Conservation (phyloP, 2,797 vertebrate genomes). For the Cichlasoma orientale region DNA sequence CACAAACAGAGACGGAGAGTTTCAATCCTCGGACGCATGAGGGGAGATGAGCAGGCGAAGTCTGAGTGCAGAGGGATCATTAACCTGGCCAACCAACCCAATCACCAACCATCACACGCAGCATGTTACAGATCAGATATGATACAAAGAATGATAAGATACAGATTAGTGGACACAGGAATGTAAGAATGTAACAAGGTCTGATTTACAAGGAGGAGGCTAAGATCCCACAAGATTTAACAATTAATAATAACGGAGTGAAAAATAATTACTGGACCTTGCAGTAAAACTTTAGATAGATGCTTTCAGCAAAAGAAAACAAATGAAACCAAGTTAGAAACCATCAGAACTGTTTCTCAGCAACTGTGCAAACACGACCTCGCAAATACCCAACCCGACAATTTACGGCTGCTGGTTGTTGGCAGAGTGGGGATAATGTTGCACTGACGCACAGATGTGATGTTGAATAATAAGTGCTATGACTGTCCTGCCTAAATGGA, state of each 20-base stretch:
- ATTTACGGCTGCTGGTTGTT: not conserved
- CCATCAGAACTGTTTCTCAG: fast-evolving
- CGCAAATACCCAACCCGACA: not conserved
- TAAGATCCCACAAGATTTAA: fast-evolving
- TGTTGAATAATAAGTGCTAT: no score
- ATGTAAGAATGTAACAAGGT: no score
- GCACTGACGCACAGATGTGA: no score
- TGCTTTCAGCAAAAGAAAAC: not conserved
- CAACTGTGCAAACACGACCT: not conserved
- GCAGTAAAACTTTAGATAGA: not conserved
- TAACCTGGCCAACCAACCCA: conserved; percentile 23
- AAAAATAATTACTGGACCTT: not conserved
- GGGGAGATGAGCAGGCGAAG: conserved; percentile 7
- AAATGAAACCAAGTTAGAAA: not conserved
- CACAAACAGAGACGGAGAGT: not conserved
- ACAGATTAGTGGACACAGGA: no score
- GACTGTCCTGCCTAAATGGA: no score
- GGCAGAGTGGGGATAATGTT: no score
- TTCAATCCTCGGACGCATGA: not conserved
- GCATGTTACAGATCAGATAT: not conserved
- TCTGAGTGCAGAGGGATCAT: conserved; percentile 32
- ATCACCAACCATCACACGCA: not conserved
- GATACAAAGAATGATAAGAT: not conserved
- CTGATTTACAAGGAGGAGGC: not conserved
- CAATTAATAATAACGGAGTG: not conserved